Evolutionary conservation across 2,797 vertebrate species (phyloP), one percentile per base, ranked within the genome.

Genomic region (Rachycentron canadum): DNA sequence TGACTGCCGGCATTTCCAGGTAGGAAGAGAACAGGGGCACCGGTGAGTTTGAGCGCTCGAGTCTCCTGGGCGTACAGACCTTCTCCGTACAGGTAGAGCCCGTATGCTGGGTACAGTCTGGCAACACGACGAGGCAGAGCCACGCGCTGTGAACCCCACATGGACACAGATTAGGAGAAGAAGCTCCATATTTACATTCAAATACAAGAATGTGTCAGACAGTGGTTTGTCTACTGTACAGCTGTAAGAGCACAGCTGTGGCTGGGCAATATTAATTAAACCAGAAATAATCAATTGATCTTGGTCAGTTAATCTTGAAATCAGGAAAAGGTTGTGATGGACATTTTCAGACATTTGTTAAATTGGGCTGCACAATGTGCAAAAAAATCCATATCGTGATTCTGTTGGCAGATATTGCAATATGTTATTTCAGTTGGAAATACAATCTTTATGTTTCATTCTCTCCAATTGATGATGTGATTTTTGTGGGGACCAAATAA

Each of bases 1-100:
- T 97, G 97, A 91, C 98, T 99, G 61, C 98, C 98, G 69, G 98
- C 98, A 40, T 99, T 99, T 49, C 98, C 98, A 0, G 98, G 98
- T 89, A 99, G 94, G 91, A 99, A 99, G 26, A 99, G 96, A 72
- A 99, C 95, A n/a, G 98, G 98, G 84, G 97, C 97, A 5, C 98
- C 98, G 3, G 91, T 96, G 76, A 98, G 91, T 21, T 97, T 95
- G 53, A 99, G 96, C 6, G 95, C 92, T 56, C 95, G 95, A 76
- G 96, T 97, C 90, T 97, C 96, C 91, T 97, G 95, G 3, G 97
- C 97, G 1, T 98, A 98, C 16, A 73, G 75, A 4, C 98, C 97
- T 88, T 99, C 98, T 38, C 98, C 97, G 3, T 99, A 99, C 59
- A 99, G 96, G 91, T 99, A 99, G 1, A 99, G 95, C n/a, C 97